Evolutionary conservation across 2,797 vertebrate species (phyloP), one percentile per base, ranked within the genome.

Genomic region (Hirundo rustica): DNA sequence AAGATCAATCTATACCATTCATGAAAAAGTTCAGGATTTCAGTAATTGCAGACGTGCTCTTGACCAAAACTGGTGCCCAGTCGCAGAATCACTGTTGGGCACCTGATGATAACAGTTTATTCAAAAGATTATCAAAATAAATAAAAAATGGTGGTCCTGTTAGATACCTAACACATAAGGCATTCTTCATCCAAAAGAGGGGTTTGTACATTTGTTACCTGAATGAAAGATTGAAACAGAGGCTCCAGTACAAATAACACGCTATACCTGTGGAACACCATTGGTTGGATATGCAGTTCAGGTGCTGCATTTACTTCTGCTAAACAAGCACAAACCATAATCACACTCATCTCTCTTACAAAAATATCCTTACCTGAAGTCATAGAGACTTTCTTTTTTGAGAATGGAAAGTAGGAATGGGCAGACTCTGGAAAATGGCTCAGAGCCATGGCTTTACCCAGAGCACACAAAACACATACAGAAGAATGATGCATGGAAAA

Each of bases 401-500:
- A 77, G 80, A 70, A 79, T 36, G 26, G 29, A 88, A 92, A 94
- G 30, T 36, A 85, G 65, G 38, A 93, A 76, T 82, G 70, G 66
- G 15, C 15, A 13, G 29, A 80, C 62, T 27, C 62, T 86, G 66
- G 89, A 96, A 96, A 94, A 68, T 70, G 85, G 34, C 67, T 81
- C 8, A 61, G 67, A 78, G 70, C 86, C 50, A 14, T n/a, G 66
- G 61, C 38, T 79, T 60, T 82, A 65, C 26, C 6, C 65, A 48
- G 58, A 30, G 67, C 36, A 61, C 34, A 42, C 32, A 64, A 80
- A 88, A 29, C 42, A 50, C 0, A 0, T 32, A 4, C 16, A 54
- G 44, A 62, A 55, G 42, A 77, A 48, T 74, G 75, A 62, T 54
- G 80, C 55, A 61, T 80, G 80, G 86, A 92, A 92, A 95, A 91